phyloP scores from a whole-genome alignment of 2,797 vertebrate species.

The Phataginus tricuspis region DNA sequence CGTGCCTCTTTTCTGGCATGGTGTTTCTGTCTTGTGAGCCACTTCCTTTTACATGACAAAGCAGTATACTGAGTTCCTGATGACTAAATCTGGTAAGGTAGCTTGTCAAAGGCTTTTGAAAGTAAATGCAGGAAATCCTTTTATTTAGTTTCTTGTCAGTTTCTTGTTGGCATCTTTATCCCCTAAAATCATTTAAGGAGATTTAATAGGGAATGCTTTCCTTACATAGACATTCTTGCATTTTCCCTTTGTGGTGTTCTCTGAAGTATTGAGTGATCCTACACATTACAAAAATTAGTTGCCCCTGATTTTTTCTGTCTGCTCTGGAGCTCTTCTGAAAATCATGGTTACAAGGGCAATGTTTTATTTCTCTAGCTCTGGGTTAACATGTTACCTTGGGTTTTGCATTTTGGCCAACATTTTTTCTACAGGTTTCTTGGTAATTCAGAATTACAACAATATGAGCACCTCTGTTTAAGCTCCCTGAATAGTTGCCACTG shows the following conservation, averaged over 20 bases:
- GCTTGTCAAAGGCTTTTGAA: constrained; percentile 40
- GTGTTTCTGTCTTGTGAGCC: neutral
- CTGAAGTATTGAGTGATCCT: neutral
- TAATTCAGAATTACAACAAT: neutral
- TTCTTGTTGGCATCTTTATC: constrained; percentile 5
- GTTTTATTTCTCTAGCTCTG: neutral
- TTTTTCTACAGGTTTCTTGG: neutral
- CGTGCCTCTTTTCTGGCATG: neutral
- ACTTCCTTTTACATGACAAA: neutral
- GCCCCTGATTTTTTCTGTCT: neutral
- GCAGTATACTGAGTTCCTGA: neutral
- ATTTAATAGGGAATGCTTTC: neutral
- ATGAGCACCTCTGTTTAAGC: neutral
- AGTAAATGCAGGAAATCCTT: constrained; percentile 3
- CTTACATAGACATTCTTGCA: neutral
- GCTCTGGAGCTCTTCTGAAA: neutral
- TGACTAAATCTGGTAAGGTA: neutral
- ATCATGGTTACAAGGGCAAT: too few species aligned
- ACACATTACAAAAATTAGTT: neutral
- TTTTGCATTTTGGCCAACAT: neutral
- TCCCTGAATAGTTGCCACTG: neutral
- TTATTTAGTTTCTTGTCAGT: neutral
- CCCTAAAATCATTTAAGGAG: constrained; percentile 12
- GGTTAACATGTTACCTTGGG: neutral
- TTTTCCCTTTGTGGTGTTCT: neutral